Base-by-base conservation (phyloP, 2,888 invertebrate species). In the Drosophila borealis region DNA sequence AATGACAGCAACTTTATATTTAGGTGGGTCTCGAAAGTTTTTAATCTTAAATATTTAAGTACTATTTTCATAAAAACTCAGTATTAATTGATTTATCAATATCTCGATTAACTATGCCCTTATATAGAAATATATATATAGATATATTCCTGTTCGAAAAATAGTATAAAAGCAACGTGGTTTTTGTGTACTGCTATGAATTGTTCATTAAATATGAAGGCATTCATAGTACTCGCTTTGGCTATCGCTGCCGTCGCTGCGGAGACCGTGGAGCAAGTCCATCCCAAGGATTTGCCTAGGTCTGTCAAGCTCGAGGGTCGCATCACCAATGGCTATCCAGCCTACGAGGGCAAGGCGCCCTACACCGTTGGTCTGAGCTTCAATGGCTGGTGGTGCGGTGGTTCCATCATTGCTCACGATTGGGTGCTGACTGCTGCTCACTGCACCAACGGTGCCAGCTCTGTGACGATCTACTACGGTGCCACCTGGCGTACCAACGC, bases 341-440 rank as follows among this genome's bases (percentile, higher is more conserved):
- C 90, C 25, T 56, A 53, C 33, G 81, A 72, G 41, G 85, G 87
- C 17, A 84, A 88, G 69, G 81, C 88, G 9, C 88, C 90, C 48
- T 90, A 90, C 64, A 88, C 89, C 46, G 86, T 90, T 10, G 91
- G 89, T 9, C 77, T 91, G 48, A 65, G 67, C 33, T 82, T 90
- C 55, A 75, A 65, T 45, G 70, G 70, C 51, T 83, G 81, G 74
- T 90, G 84, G 86, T 91, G 91, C 56, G 89, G 90, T 60, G 90
- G 90, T 57, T 84, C 90, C 8, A 64, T 91, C 53, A 90, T 91
- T 60, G 80, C 74, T 6, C 60, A 79, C 39, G 70, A 54, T 36
- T 90, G 81, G 80, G 71, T 90, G n/a, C 61, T 90, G 46, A 90
- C 90, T 21, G 90, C 90, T 49, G 91, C 90, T 66, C 90, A 91